Evolutionary conservation across 2,888 invertebrate genomes (phyloP).

Genomic region (Apodemia hepburni): DNA sequence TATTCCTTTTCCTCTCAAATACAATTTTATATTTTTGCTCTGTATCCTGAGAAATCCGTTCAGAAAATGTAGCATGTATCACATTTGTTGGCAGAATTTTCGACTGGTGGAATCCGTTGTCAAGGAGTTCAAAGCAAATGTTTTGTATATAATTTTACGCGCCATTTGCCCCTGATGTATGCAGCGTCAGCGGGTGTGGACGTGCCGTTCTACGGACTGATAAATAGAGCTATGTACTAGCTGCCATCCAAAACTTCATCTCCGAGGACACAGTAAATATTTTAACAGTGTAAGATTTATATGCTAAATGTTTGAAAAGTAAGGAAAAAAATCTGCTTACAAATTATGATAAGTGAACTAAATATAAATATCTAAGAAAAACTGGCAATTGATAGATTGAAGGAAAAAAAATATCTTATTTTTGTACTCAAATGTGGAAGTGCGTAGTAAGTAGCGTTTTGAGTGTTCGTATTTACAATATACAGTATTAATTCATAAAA

Average conservation of each 20-base stretch:
- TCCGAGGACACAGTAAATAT: neutral
- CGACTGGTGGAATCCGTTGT: slow-evolving; percentile 5
- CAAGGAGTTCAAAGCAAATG: slow-evolving; percentile 35
- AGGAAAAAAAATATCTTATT: too few relatives aligned
- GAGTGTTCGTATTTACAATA: too few relatives aligned
- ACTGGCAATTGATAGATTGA: too few relatives aligned
- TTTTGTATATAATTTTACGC: slow-evolving; percentile 62
- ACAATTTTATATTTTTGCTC: neutral
- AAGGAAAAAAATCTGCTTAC: neutral
- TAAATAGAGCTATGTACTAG: slow-evolving; percentile 11
- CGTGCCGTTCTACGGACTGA: slow-evolving; percentile 37
- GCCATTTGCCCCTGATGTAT: slow-evolving; percentile 56
- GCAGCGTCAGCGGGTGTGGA: slow-evolving; percentile 45
- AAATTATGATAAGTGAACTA: neutral
- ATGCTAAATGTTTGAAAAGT: neutral
- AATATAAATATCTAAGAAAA: too few relatives aligned
- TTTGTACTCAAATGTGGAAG: too few relatives aligned
- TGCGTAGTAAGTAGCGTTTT: too few relatives aligned
- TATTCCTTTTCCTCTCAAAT: neutral
- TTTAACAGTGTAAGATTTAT: neutral
- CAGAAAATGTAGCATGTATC: neutral
- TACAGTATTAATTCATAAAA: too few relatives aligned
- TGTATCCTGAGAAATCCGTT: neutral
- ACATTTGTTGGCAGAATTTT: slow-evolving; percentile 12
- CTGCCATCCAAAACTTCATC: neutral